Percentiles rank a stretch among this genome's conserved stretches.
Conservation (phyloP, 2,113 vertebrate species). For the Microcebus griseorufus region DNA sequence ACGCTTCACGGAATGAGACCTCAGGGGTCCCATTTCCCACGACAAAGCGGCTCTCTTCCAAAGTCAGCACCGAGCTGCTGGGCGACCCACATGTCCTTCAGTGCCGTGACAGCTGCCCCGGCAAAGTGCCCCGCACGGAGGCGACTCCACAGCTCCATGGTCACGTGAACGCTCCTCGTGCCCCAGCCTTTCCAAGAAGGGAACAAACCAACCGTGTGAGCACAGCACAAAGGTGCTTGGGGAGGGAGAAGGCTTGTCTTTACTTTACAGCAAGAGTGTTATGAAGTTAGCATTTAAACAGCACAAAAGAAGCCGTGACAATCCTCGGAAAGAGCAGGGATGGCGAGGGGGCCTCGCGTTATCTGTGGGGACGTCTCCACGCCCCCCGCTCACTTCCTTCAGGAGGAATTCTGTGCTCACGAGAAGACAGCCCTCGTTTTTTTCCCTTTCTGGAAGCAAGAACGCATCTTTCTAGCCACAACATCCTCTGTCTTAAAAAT, state of each 20-base stretch:
- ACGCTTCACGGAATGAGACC: not conserved
- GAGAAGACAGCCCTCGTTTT: not conserved
- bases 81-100: not conserved
- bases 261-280: not conserved
- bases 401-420: not conserved
- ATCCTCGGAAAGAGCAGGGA: not conserved
- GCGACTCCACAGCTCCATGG: not conserved
- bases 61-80: not conserved
- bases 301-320: not conserved
- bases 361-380: not conserved
- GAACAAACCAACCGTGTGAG: not conserved
- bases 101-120: accelerated
- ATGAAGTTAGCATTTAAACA: not conserved
- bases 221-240: not conserved
- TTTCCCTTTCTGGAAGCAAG: not conserved
- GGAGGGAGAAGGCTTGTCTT: too few relatives aligned
- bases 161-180: not conserved
- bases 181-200: not conserved
- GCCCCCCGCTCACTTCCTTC: not conserved
- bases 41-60: not conserved
- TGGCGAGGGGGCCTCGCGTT: not conserved
- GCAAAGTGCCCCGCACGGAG: not conserved
- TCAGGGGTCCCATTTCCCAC: not conserved
- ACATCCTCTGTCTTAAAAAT: not conserved
- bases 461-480: not conserved